Percentiles rank a stretch among this genome's conserved stretches.
These are phyloP conservation scores for Sceloporus tristichus DNA, from an alignment of 2,113 vertebrate species.

Conservation along the genomic window DNA sequence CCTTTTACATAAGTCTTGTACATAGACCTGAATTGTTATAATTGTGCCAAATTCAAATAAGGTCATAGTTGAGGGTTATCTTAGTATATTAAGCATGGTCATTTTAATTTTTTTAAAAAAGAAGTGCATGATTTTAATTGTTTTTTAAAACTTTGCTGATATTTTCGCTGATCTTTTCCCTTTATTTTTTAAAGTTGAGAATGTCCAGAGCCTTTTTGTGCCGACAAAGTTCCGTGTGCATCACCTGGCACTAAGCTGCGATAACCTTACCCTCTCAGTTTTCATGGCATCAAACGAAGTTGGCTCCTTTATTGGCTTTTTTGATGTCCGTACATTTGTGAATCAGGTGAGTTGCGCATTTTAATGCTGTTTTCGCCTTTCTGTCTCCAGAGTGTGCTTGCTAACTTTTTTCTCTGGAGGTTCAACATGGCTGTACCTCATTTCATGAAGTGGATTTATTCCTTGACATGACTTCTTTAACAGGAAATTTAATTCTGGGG, in stretches of 20 bases:
- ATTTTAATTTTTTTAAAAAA: too few species aligned
- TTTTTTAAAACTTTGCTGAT: neutral
- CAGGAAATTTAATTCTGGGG: too few species aligned
- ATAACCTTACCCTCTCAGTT: conserved; percentile 91
- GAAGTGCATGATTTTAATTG: too few species aligned
- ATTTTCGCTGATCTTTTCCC: neutral
- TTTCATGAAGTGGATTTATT: too few species aligned
- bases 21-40: too few species aligned
- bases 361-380: neutral
- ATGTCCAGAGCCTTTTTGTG: conserved; percentile 78
- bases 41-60: too few species aligned
- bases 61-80: too few species aligned
- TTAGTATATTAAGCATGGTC: too few species aligned
- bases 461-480: too few species aligned
- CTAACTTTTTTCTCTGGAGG: too few species aligned
- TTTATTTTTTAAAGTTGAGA: conserved; percentile 80
- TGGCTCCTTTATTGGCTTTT: conserved; percentile 87
- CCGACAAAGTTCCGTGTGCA: conserved; percentile 84
- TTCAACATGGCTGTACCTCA: too few species aligned
- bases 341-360: conserved; percentile 83
- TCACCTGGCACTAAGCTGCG: conserved; percentile 92
- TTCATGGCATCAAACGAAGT: conserved; percentile 83
- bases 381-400: too few species aligned
- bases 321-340: conserved; percentile 90
- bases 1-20: neutral